Evolutionary conservation across 2,113 vertebrate genomes (phyloP).

Genomic region (Scatophagus argus): DNA sequence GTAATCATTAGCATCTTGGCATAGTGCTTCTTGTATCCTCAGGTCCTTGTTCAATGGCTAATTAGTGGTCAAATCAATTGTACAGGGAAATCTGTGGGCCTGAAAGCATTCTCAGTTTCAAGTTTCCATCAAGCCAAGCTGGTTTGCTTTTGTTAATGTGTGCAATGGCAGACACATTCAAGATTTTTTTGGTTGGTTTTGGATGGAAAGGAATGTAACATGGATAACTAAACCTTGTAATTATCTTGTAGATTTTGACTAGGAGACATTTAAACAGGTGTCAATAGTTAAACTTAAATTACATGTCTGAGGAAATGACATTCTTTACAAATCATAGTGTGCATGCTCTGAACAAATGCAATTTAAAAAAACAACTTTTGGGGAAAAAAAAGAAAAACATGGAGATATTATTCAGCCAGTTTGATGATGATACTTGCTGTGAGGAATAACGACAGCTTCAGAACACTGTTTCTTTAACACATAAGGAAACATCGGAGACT

Average conservation of each 20-base stretch:
- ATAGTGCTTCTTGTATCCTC: background rate
- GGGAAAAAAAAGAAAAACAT: slow-evolving; percentile 2
- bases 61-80: slow-evolving; percentile 54
- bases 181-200: slow-evolving; percentile 16
- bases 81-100: slow-evolving; percentile 45
- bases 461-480: background rate
- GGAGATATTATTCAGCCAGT: background rate
- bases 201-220: slow-evolving; percentile 35
- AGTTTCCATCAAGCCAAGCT: slow-evolving; percentile 48
- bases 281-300: slow-evolving; percentile 59
- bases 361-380: slow-evolving; percentile 12
- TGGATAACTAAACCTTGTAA: slow-evolving; percentile 57
- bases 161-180: slow-evolving; percentile 39
- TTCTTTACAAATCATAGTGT: slow-evolving; percentile 43
- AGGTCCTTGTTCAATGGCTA: slow-evolving; percentile 23
- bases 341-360: slow-evolving; percentile 3
- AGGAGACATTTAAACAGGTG: slow-evolving; percentile 69
- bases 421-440: background rate
- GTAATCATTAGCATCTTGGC: background rate
- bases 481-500: background rate
- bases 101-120: slow-evolving; percentile 30
- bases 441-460: background rate
- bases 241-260: slow-evolving; percentile 61
- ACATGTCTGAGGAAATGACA: slow-evolving; percentile 51
- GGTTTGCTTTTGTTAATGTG: slow-evolving; percentile 44